Base-by-base conservation (phyloP, 2,797 vertebrate species). In the Cryptoblepharus egeriae region DNA sequence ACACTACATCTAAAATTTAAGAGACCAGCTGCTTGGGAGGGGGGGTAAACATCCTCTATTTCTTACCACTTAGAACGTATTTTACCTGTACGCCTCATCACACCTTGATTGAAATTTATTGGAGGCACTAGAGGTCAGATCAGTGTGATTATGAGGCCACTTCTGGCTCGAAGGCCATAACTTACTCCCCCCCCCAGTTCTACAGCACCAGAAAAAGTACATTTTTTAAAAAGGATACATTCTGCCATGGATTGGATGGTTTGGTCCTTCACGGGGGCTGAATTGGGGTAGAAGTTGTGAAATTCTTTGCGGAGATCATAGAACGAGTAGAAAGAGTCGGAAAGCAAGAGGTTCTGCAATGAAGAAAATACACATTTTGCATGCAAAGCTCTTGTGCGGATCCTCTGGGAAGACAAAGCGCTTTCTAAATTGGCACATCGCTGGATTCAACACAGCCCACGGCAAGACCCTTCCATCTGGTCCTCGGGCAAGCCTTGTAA, bases 321-420 rank as follows among this genome's bases (percentile, higher is more conserved):
- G 92, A 99, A 99, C 32, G 98, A 97, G 93, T 97, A 98, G 96
- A 99, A 99, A 92, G 96, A 97, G 87, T 98, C 98, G 7, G 97
- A 97, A 61, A 99, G 96, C 72, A 97, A 94, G 73, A 98, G 94
- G 92, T 99, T 99, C 98, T 99, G 74, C 22, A 80, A 85, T 82
- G 75, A 67, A 69, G 71, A 58, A 12, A 64, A 42, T 22, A 52
- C 42, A 24, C 2, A 85, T 88, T 61, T 18, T 75, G 70, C n/a
- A 81, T 37, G 58, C 2, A 2, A 55, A 57, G 64, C 28, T 55
- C 60, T 22, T 13, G 32, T 4, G 4, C 8, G 55, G 60, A 12
- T 37, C 45, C 6, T 52, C 12, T 2, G 39, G 7, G 26, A 16
- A 6, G 22, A 9, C 8, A 30, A 24, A n/a, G 32, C n/a, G n/a